These are phyloP conservation scores for Polyommatus iphigenia DNA, from an alignment of 2,888 invertebrate genomes.

Conservation along the genomic window DNA sequence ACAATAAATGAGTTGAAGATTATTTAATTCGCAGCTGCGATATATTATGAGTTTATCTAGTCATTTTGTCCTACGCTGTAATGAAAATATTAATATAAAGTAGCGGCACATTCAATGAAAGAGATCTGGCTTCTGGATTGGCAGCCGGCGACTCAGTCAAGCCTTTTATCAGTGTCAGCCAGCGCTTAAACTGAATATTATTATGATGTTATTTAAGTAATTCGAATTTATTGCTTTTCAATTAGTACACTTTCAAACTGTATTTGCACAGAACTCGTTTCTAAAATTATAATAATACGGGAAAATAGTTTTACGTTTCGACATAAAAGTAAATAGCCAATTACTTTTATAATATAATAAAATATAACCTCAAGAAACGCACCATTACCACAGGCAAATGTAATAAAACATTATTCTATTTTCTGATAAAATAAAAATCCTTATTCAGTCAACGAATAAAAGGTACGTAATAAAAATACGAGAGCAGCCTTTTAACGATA, in stretches of 20 bases:
- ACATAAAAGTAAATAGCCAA: not conserved
- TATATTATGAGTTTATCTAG: not conserved
- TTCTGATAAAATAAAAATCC: conserved; percentile 14
- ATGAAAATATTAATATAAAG: conserved; percentile 28
- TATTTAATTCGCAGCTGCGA: not conserved
- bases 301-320: not conserved
- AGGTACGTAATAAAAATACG: conserved; percentile 25
- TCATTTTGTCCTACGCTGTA: not conserved
- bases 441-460: conserved; percentile 19
- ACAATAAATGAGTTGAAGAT: not conserved
- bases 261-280: not conserved
- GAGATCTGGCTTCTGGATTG: conserved; percentile 28
- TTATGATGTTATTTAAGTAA: not conserved
- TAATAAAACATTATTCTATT: conserved; percentile 11
- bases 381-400: conserved; percentile 3
- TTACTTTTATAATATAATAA: conserved; percentile 8
- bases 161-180: conserved; percentile 31
- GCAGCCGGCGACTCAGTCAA: conserved; percentile 27
- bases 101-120: conserved; percentile 19
- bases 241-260: not conserved
- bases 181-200: conserved; percentile 16
- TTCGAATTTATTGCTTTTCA: conserved; percentile 8
- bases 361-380: not conserved
- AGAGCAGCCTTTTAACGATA: conserved; percentile 16
- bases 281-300: not conserved